Evolutionary conservation across 2,113 vertebrate genomes (phyloP).

Genomic region (Microtus richardsoni): DNA sequence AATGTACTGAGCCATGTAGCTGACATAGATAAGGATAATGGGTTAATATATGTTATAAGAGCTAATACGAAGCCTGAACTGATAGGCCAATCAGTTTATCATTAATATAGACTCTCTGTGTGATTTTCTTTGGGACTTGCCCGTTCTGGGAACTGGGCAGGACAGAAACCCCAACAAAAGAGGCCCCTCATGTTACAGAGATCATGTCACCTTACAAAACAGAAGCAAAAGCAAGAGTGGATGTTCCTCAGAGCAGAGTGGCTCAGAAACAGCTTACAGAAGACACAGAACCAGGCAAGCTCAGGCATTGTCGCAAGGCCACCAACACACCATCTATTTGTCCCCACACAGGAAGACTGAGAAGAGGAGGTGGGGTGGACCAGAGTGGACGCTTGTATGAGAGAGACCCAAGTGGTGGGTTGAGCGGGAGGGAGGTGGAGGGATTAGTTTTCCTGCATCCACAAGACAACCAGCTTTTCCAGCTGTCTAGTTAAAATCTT

Average conservation of each 20-base stretch:
- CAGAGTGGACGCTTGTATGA: not conserved
- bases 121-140: too few relatives aligned
- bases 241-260: accelerated
- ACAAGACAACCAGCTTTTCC: not conserved
- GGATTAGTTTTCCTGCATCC: not conserved
- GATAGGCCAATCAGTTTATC: too few relatives aligned
- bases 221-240: not conserved
- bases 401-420: not conserved
- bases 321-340: not conserved
- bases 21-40: too few relatives aligned
- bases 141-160: too few relatives aligned
- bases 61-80: too few relatives aligned
- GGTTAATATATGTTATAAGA: too few relatives aligned
- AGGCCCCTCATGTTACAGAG: not conserved
- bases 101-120: too few relatives aligned
- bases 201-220: not conserved
- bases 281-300: not conserved
- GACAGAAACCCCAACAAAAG: too few relatives aligned
- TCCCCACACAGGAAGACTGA: not conserved
- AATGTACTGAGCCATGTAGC: too few relatives aligned
- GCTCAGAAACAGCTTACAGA: not conserved
- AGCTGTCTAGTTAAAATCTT: not conserved
- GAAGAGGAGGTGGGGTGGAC: not conserved
- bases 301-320: not conserved
- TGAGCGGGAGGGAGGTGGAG: not conserved